Conservation (phyloP, 2,113 vertebrate genomes). For the Dolichotis patagonum region DNA sequence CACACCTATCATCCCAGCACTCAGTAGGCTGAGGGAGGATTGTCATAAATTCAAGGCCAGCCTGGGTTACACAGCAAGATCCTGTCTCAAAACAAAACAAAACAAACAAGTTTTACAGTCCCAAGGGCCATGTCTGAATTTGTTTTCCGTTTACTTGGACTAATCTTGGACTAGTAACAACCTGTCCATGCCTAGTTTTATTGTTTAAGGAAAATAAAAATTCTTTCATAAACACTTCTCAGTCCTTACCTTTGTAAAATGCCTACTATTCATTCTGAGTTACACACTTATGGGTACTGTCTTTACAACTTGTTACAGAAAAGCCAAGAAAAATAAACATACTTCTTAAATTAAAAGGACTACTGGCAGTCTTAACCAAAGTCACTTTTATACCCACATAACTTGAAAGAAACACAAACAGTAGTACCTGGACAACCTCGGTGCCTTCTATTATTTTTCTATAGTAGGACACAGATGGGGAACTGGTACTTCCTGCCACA, state of each 20-base stretch:
- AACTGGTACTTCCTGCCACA: slow-evolving; percentile 92
- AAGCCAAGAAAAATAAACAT: not conserved
- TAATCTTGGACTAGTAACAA: not conserved
- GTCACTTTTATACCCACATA: not conserved
- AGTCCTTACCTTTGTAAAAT: not conserved
- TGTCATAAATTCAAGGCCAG: not conserved
- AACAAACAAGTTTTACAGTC: not conserved
- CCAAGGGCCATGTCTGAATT: not conserved
- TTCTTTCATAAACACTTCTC: not conserved
- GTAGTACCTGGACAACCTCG: slow-evolving; percentile 95
- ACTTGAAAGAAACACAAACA: not conserved
- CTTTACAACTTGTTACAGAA: not conserved
- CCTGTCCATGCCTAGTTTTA: not conserved
- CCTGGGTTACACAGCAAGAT: not conserved
- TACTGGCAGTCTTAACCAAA: not conserved
- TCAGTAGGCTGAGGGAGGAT: not conserved
- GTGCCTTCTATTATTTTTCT: slow-evolving; percentile 98
- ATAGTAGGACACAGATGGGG: slow-evolving; percentile 96
- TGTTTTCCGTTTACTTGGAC: not conserved
- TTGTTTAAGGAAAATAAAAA: not conserved
- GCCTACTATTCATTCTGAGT: not conserved
- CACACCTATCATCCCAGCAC: not conserved
- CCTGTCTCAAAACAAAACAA: not conserved
- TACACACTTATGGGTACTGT: not conserved
- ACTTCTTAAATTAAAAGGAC: slow-evolving; percentile 25